Conservation (phyloP, 2,888 invertebrate genomes). For the Erebia ligea region DNA sequence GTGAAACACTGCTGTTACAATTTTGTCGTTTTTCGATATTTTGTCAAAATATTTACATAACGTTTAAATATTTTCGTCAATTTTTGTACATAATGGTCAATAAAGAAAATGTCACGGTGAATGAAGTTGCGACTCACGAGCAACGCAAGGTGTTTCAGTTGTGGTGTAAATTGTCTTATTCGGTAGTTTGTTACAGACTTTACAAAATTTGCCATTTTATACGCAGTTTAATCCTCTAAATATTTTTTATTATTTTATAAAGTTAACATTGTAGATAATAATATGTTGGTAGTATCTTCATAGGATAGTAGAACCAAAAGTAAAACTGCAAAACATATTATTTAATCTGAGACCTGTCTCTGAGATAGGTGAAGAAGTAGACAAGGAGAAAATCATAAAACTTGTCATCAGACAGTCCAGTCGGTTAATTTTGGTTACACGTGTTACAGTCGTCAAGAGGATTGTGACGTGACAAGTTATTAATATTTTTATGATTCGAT, state of each 20-base stretch:
- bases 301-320: no score
- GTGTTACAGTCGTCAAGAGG: conserved; percentile 30
- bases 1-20: conserved; percentile 49
- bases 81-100: conserved; percentile 26
- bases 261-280: no score
- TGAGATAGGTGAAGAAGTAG: no score
- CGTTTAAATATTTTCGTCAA: conserved; percentile 23
- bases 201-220: no score
- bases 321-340: no score
- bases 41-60: conserved; percentile 27
- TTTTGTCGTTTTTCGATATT: conserved; percentile 33
- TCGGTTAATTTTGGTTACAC: conserved; percentile 31
- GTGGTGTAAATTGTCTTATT: conserved; percentile 32
- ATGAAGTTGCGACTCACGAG: conserved; percentile 8
- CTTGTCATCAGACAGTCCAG: not conserved
- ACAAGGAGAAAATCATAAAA: no score
- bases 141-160: conserved; percentile 24
- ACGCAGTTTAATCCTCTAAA: no score
- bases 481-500: conserved; percentile 70
- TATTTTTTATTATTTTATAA: no score
- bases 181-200: conserved; percentile 60
- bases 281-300: no score
- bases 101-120: conserved; percentile 25
- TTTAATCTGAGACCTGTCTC: no score
- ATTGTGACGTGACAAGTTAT: conserved; percentile 49